Percentiles rank a stretch among this genome's conserved stretches.
Evolutionary conservation across 1,140 invertebrate genomes (phyloP).

Genomic region (Phthorimaea operculella): DNA sequence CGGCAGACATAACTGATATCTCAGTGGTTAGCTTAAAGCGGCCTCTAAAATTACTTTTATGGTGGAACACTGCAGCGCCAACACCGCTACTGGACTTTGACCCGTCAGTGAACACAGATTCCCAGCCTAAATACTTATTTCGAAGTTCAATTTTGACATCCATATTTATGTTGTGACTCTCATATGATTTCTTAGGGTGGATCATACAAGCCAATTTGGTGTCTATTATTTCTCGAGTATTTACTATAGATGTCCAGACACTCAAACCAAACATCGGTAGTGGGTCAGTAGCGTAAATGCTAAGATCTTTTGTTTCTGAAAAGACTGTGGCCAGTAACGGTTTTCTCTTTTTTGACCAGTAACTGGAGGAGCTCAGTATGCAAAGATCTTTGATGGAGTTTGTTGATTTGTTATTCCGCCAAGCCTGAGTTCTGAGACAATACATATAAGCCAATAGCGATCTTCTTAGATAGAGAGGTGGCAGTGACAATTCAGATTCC

Average conservation of each 20-base stretch:
- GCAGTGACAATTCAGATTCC: slow-evolving; percentile 6
- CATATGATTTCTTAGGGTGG: slow-evolving; percentile 3
- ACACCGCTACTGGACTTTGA: slow-evolving; percentile 1
- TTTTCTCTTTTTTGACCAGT: slow-evolving; percentile 7
- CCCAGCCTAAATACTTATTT: slow-evolving; percentile 16
- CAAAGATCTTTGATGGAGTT: not conserved
- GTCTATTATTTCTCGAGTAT: slow-evolving; percentile 4
- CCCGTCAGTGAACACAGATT: slow-evolving; percentile 21
- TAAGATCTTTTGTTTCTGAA: not conserved
- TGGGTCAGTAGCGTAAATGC: not conserved
- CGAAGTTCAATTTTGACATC: slow-evolving; percentile 10
- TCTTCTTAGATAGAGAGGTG: slow-evolving; percentile 4
- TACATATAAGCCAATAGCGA: slow-evolving; percentile 4
- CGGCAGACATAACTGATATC: slow-evolving; percentile 15
- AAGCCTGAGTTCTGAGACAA: not conserved
- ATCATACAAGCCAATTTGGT: slow-evolving; percentile 11
- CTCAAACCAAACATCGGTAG: slow-evolving; percentile 15
- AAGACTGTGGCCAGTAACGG: not conserved
- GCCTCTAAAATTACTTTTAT: too few species aligned
- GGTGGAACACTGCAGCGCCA: slow-evolving; percentile 6
- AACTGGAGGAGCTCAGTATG: not conserved
- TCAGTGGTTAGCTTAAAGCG: slow-evolving; percentile 9
- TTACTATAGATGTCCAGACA: slow-evolving; percentile 18
- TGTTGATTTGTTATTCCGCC: not conserved
- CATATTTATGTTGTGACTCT: not conserved